A percentile compares a stretch with the other conserved stretches of the same genome.
Evolutionary conservation across 2,113 vertebrate genomes (phyloP).

Genomic region (Rhipidura dahli): DNA sequence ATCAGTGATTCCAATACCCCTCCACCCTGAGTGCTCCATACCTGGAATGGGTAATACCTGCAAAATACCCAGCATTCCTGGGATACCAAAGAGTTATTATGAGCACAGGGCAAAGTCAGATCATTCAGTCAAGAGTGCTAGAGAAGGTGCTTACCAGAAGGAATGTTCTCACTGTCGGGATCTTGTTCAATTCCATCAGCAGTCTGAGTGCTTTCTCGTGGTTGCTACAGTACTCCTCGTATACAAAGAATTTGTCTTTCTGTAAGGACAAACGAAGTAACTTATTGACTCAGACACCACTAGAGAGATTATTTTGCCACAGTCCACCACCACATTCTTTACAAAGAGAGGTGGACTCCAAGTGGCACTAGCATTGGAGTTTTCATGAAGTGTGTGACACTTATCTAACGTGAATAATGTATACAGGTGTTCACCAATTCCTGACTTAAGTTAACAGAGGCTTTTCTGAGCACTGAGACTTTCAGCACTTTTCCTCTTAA

Average conservation of each 20-base stretch:
- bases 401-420: not conserved
- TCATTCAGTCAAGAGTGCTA: not conserved
- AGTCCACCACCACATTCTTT: not conserved
- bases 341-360: not conserved
- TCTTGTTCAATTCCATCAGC: conserved; percentile 97
- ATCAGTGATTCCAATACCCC: not conserved
- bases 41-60: not conserved
- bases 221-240: conserved; percentile 97
- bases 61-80: not conserved
- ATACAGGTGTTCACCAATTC: not conserved
- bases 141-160: conserved; percentile 84
- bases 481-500: not conserved
- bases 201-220: conserved; percentile 96
- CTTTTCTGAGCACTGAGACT: not conserved
- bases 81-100: not conserved
- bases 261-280: conserved; percentile 69
- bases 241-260: conserved; percentile 93
- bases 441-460: not conserved
- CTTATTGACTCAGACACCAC: not conserved
- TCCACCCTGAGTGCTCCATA: not conserved
- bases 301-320: not conserved
- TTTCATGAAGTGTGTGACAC: not conserved
- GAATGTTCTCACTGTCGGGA: conserved; percentile 89
- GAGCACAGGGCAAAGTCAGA: not conserved
- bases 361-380: not conserved